These are phyloP conservation scores for Xylota sylvarum DNA, from an alignment of 2,888 invertebrate genomes.

Conservation along the genomic window DNA sequence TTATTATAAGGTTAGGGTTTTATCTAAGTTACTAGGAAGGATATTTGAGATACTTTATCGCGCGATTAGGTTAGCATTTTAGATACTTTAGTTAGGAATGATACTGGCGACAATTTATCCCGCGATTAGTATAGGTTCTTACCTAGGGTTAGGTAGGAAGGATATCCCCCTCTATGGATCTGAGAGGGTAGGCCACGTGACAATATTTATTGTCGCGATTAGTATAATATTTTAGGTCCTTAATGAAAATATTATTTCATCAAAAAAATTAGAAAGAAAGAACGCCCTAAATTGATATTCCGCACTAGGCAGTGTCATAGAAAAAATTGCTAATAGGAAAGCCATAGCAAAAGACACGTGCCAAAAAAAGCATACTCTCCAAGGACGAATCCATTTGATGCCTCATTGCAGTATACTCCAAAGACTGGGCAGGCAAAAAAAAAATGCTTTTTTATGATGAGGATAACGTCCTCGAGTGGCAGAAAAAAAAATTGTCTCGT, in stretches of 20 bases:
- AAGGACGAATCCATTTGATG: slow-evolving; percentile 73
- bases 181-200: too few species aligned
- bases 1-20: too few species aligned
- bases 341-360: slow-evolving; percentile 26
- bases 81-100: too few species aligned
- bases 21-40: too few species aligned
- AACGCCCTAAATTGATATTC: background rate
- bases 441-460: slow-evolving; percentile 29
- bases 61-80: too few species aligned
- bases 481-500: slow-evolving; percentile 59
- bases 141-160: too few species aligned
- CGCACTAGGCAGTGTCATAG: background rate
- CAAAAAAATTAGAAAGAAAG: background rate
- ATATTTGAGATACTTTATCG: too few species aligned
- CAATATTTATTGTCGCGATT: too few species aligned
- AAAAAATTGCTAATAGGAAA: background rate
- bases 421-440: slow-evolving; percentile 27
- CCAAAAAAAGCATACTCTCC: slow-evolving; percentile 55
- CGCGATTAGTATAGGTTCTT: too few species aligned
- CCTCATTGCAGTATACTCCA: slow-evolving; percentile 59
- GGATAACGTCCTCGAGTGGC: slow-evolving; percentile 54
- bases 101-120: too few species aligned
- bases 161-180: too few species aligned
- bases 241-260: slow-evolving; percentile 4
- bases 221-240: too few species aligned